phyloP scores from a whole-genome alignment of 2,888 invertebrate species.

The Fragum fragum region DNA sequence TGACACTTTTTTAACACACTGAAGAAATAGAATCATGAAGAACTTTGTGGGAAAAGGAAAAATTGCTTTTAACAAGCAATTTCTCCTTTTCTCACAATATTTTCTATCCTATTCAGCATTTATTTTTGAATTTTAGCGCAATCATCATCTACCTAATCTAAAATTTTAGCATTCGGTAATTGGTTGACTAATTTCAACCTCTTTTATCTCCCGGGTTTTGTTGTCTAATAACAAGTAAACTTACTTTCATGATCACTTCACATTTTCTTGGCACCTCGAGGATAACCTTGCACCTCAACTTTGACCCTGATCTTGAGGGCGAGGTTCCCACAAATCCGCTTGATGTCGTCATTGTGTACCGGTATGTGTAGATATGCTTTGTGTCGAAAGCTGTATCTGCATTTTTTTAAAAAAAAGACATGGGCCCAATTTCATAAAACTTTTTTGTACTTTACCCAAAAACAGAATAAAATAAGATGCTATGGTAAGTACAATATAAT shows the following conservation, averaged over 20 bases:
- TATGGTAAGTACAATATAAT: too few relatives aligned
- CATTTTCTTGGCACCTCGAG: conserved; percentile 53
- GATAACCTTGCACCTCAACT: conserved; percentile 45
- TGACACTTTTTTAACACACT: too few relatives aligned
- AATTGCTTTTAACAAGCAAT: not conserved
- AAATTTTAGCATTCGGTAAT: too few relatives aligned
- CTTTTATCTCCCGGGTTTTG: too few relatives aligned
- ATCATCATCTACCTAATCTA: too few relatives aligned
- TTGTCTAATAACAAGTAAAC: not conserved
- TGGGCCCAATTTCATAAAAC: too few relatives aligned
- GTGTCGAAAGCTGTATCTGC: conserved; percentile 49
- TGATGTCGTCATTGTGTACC: conserved; percentile 46
- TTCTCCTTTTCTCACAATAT: not conserved
- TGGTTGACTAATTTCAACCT: too few relatives aligned
- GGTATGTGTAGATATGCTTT: conserved; percentile 41
- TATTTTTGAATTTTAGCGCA: too few relatives aligned
- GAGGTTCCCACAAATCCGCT: conserved; percentile 52
- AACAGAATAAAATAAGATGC: too few relatives aligned
- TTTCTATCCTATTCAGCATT: not conserved
- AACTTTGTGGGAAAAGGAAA: conserved; percentile 8
- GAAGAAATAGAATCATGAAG: too few relatives aligned
- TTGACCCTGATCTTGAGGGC: conserved; percentile 36
- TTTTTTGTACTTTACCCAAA: too few relatives aligned
- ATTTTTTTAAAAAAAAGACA: too few relatives aligned
- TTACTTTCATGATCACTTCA: conserved; percentile 52